These are phyloP conservation scores for Anadara kagoshimensis DNA, from an alignment of 1,140 invertebrate genomes.

Conservation along the genomic window DNA sequence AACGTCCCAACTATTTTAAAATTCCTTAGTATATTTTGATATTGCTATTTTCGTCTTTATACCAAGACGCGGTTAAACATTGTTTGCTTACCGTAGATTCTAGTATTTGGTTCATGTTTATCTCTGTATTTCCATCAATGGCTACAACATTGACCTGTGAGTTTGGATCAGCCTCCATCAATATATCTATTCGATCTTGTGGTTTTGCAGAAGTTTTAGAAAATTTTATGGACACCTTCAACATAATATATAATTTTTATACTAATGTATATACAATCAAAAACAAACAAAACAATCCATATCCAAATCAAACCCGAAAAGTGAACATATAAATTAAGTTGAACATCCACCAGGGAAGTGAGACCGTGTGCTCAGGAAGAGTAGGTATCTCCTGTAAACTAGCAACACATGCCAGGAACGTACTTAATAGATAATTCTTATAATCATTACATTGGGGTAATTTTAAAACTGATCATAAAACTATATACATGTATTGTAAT, in stretches of 20 bases:
- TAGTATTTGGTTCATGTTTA: too few relatives aligned
- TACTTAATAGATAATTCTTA: neutral
- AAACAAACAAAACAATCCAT: too few relatives aligned
- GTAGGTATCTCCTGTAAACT: neutral
- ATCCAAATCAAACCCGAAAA: neutral
- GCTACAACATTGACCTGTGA: constrained; percentile 90
- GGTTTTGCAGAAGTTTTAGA: constrained; percentile 78
- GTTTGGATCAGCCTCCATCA: constrained; percentile 85
- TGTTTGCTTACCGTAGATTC: too few relatives aligned
- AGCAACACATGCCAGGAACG: neutral
- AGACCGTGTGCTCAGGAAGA: too few relatives aligned
- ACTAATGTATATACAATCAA: too few relatives aligned
- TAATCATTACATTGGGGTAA: too few relatives aligned
- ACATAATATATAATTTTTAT: neutral
- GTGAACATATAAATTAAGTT: neutral
- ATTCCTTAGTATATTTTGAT: too few relatives aligned
- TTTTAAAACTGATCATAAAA: too few relatives aligned
- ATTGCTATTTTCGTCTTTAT: too few relatives aligned
- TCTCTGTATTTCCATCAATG: constrained; percentile 85
- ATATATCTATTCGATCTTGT: constrained; percentile 82
- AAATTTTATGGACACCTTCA: constrained; percentile 67
- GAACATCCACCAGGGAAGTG: neutral
- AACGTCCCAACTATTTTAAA: too few relatives aligned
- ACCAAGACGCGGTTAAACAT: too few relatives aligned
- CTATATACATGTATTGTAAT: neutral